Base-by-base conservation (phyloP, 2,888 invertebrate genomes). In the Cataglyphis altisquamis region DNA sequence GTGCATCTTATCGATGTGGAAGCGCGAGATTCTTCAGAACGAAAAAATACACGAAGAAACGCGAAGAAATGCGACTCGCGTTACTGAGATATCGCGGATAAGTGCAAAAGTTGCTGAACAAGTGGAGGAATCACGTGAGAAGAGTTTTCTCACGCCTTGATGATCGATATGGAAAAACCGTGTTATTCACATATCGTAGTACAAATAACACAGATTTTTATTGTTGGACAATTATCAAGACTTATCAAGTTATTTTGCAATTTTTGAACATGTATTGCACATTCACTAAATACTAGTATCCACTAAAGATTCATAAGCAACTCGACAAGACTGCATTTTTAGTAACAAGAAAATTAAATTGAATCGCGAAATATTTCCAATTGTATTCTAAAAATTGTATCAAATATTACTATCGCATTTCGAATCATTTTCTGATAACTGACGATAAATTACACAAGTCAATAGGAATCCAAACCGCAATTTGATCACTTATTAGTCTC, bases 401-500 rank as follows among this genome's bases (percentile, higher is more conserved):
- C 36, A 25, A 12, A 25, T 36, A 10, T 25, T 10, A 21, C 9
- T 70, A 25, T 55, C 9, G 18, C 15, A 57, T 45, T 18, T 45
- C 32, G 25, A 32, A 32, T 32, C 12, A 39, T 70, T 60, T 60
- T 12, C 45, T 60, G 8, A 78, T 70, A 25, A 60, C 10, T 60
- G 45, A 25, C 18, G 15, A 21, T 29, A 70, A 78, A 72, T 57
- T 36, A 12, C 18, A 45, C 73, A 21, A 72, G 73, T 72, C 78
- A 80, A 80, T 72, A 80, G 62, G n/a, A 45, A 36, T 18, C 45
- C 12, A 60, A 60, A 25, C 25, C 57, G 45, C 41, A 18, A 25
- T 80, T 72, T 45, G 72, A 80, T 80, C 45, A 72, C 73, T 80
- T 80, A 80, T 80, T 80, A 80, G 73, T 72, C 60, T 72, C 45